These are phyloP conservation scores for Chaetorhynchus papuensis DNA, from an alignment of 2,113 vertebrate genomes.

Conservation along the genomic window DNA sequence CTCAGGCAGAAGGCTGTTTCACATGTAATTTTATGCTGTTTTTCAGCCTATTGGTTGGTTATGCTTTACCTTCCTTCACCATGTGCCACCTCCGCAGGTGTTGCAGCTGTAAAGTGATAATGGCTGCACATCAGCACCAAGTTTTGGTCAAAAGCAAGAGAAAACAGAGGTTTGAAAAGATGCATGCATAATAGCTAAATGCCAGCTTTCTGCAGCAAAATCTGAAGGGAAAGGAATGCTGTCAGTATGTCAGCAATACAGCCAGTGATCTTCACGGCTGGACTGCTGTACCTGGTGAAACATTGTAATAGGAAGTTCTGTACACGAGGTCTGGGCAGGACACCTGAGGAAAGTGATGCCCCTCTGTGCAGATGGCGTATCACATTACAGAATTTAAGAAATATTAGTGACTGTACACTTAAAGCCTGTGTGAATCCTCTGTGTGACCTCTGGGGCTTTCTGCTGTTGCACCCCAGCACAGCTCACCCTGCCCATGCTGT, in stretches of 20 bases:
- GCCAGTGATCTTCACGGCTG: not conserved
- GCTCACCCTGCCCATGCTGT: not conserved
- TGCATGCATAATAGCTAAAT: not conserved
- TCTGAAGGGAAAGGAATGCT: not conserved
- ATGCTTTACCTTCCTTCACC: not conserved
- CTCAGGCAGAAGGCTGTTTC: not conserved
- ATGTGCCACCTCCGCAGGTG: not conserved
- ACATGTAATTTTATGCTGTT: not conserved
- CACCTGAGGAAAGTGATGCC: not conserved
- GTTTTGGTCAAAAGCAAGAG: not conserved
- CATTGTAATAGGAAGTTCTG: not conserved
- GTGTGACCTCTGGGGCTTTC: not conserved
- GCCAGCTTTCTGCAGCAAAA: not conserved
- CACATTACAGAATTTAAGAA: not conserved
- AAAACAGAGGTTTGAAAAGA: not conserved
- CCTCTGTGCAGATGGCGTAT: not conserved
- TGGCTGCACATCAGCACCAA: not conserved
- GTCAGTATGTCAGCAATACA: not conserved
- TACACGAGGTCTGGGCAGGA: not conserved
- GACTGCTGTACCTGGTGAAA: not conserved
- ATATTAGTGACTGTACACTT: not conserved
- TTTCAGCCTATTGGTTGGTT: accelerated
- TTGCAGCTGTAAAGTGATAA: not conserved
- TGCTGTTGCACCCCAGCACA: not conserved
- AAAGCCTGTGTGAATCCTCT: not conserved